Evolutionary conservation across 2,113 vertebrate genomes (phyloP).

Genomic region (Mus spicilegus): DNA sequence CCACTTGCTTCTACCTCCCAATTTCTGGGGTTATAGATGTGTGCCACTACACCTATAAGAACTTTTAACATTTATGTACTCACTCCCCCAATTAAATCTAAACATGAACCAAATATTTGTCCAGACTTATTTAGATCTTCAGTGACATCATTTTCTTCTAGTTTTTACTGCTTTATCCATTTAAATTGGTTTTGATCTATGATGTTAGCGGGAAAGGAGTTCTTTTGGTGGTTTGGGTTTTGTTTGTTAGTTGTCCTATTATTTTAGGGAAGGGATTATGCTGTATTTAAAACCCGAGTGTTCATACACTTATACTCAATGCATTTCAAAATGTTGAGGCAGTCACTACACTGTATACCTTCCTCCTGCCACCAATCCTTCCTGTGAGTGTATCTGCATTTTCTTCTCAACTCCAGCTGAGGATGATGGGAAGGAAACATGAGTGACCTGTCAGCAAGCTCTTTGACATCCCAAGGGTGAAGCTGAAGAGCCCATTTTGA

Average conservation of each 20-base stretch:
- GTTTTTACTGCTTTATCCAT: not conserved
- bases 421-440: not conserved
- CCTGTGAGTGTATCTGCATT: not conserved
- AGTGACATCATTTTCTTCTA: not conserved
- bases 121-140: slow-evolving; percentile 13
- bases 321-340: not conserved
- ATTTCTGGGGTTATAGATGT: not conserved
- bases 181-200: not conserved
- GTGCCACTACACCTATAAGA: not conserved
- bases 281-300: not conserved
- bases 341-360: not conserved
- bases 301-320: not conserved
- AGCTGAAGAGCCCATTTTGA: not conserved
- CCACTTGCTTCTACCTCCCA: no score
- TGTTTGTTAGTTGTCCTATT: not conserved
- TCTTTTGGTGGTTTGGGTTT: not conserved
- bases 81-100: not conserved
- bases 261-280: not conserved
- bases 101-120: not conserved
- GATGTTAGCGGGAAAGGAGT: not conserved
- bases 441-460: not conserved
- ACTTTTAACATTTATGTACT: not conserved
- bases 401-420: not conserved
- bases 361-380: not conserved
- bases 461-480: not conserved